A percentile compares a stretch with the other conserved stretches of the same genome.
These are phyloP conservation scores for Muntiacus reevesi DNA, from an alignment of 2,113 vertebrate species.

Conservation along the genomic window DNA sequence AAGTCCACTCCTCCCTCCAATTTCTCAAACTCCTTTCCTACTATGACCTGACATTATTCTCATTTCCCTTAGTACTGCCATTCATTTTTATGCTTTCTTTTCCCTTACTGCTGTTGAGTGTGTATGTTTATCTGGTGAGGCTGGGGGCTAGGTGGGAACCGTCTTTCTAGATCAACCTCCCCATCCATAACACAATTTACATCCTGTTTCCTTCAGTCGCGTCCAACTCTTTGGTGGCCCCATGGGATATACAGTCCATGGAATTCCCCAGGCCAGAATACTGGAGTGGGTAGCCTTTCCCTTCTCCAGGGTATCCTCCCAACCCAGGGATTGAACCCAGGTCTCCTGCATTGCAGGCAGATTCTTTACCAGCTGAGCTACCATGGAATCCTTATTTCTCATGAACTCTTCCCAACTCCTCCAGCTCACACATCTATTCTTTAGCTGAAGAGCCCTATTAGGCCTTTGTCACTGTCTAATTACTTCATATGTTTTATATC, in stretches of 20 bases:
- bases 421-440: neutral
- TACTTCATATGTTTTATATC: neutral
- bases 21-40: neutral
- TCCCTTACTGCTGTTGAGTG: neutral
- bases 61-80: neutral
- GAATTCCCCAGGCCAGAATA: neutral
- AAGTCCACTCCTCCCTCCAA: neutral
- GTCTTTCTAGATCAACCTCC: neutral
- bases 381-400: neutral
- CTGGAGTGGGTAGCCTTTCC: neutral
- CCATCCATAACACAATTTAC: neutral
- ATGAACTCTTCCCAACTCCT: neutral
- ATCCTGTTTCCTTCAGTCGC: neutral
- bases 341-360: neutral
- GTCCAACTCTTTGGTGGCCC: neutral
- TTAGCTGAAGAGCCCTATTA: neutral
- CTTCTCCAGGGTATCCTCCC: neutral
- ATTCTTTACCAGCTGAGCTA: neutral
- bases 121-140: neutral
- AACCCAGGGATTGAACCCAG: neutral
- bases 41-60: neutral
- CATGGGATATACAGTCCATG: neutral
- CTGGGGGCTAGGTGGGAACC: too few species aligned
- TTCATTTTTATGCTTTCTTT: neutral
- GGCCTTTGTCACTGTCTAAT: neutral